Conservation (phyloP, 1,140 invertebrate species). For the Drosophila ironensis region DNA sequence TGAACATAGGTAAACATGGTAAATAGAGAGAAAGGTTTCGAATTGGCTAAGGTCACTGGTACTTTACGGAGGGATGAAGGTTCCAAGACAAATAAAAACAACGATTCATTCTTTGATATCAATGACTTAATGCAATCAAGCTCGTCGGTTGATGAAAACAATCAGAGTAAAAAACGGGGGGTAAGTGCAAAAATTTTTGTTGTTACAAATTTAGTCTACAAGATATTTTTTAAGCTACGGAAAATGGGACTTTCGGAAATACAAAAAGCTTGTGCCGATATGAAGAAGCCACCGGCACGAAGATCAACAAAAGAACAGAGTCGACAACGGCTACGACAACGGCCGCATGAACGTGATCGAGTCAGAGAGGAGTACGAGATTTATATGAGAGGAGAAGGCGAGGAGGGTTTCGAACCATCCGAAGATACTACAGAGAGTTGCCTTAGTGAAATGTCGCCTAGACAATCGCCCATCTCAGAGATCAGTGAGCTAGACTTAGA, state of each 20-base stretch:
- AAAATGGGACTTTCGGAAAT: conserved; percentile 49
- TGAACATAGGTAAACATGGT: conserved; percentile 8
- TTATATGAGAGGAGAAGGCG: background rate
- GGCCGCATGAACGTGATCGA: background rate
- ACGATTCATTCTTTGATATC: background rate
- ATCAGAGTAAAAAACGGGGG: conserved; percentile 1
- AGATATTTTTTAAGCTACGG: conserved; percentile 25
- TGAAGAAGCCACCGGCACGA: background rate
- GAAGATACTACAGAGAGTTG: background rate
- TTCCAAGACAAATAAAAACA: background rate
- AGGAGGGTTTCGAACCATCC: background rate
- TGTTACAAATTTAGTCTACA: too few species aligned
- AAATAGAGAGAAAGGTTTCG: conserved; percentile 6
- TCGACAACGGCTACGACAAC: background rate
- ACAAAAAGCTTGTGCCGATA: background rate
- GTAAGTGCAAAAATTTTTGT: conserved; percentile 1
- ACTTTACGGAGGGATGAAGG: background rate
- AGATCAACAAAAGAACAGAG: background rate
- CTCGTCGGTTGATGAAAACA: conserved; percentile 25
- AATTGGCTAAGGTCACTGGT: background rate
- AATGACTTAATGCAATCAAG: conserved; percentile 3
- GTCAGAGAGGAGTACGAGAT: conserved; percentile 9
- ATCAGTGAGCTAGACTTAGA: background rate
- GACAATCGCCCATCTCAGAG: too few species aligned
- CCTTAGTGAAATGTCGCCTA: background rate